A percentile compares a stretch with the other conserved stretches of the same genome.
Conservation (phyloP, 2,113 vertebrate species). For the Clarias batrachus region DNA sequence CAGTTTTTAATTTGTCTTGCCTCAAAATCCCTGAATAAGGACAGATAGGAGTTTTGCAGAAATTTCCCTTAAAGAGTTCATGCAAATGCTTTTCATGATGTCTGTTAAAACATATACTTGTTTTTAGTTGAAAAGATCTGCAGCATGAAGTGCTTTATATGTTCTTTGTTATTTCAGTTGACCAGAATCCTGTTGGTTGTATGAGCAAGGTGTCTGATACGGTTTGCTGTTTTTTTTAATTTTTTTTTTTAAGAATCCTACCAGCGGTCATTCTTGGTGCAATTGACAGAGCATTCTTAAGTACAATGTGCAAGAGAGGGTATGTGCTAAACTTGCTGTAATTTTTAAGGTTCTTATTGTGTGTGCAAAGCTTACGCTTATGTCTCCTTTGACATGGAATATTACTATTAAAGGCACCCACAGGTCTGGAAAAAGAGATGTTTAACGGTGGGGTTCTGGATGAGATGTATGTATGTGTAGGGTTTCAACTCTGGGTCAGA, state of each 20-base stretch:
- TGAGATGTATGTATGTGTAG: not conserved
- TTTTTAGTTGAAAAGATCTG: constrained; percentile 7
- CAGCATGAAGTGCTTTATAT: not conserved
- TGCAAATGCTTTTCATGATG: not conserved
- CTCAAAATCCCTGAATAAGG: constrained; percentile 47
- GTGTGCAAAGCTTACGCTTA: constrained; percentile 52
- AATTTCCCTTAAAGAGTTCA: constrained; percentile 32
- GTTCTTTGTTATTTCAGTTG: constrained; percentile 40
- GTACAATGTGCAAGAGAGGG: constrained; percentile 38
- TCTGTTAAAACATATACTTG: constrained; percentile 5
- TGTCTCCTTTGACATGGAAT: constrained; percentile 53
- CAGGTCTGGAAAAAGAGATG: constrained; percentile 42
- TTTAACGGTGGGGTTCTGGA: constrained; percentile 37
- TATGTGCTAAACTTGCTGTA: constrained; percentile 52
- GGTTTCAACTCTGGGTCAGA: too few species aligned
- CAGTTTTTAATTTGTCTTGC: constrained; percentile 58
- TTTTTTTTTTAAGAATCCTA: constrained; percentile 15
- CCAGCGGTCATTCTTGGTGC: constrained; percentile 47
- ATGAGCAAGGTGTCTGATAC: constrained; percentile 34
- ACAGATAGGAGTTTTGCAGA: constrained; percentile 17
- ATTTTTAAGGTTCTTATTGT: constrained; percentile 51
- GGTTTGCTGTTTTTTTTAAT: constrained; percentile 4
- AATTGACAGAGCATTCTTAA: not conserved
- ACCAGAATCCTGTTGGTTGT: constrained; percentile 44
- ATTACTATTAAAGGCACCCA: constrained; percentile 33